A percentile compares a stretch with the other conserved stretches of the same genome.
phyloP scores from a whole-genome alignment of 2,797 vertebrate genomes.

The Sebastiscus tertius region DNA sequence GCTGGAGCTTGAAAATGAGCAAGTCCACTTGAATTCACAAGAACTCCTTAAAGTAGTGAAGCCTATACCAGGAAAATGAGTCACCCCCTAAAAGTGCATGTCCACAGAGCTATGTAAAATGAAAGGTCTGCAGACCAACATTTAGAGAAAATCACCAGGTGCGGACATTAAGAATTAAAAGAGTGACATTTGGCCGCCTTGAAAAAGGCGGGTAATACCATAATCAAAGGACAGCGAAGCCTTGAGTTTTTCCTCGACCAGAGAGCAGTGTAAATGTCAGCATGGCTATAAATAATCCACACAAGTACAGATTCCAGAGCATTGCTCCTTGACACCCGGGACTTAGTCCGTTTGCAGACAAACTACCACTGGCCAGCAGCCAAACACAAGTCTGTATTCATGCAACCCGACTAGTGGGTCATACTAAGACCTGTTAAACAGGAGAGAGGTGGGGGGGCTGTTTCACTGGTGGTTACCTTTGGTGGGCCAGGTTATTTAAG shows the following conservation, averaged over 20 bases:
- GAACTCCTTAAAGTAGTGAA: constrained; percentile 21
- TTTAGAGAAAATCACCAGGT: constrained; percentile 68
- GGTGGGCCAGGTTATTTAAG: constrained; percentile 72
- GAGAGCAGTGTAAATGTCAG: constrained; percentile 73
- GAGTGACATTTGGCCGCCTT: constrained; percentile 35
- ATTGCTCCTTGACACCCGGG: constrained; percentile 61
- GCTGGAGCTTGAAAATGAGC: constrained; percentile 10
- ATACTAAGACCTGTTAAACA: constrained; percentile 65
- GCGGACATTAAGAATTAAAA: constrained; percentile 56
- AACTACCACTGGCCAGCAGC: constrained; percentile 68
- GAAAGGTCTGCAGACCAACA: constrained; percentile 54
- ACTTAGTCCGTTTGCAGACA: constrained; percentile 60
- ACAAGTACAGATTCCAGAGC: constrained; percentile 70
- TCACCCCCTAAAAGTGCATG: constrained; percentile 47
- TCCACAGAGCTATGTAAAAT: constrained; percentile 50
- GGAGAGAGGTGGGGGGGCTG: constrained; percentile 32
- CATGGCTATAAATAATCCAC: constrained; percentile 75
- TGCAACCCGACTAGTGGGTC: constrained; percentile 60
- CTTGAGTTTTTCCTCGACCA: constrained; percentile 54
- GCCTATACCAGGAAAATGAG: constrained; percentile 39
- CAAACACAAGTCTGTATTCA: constrained; percentile 77
- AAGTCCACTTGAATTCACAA: constrained; percentile 15
- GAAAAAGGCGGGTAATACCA: constrained; percentile 54
- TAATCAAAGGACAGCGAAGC: constrained; percentile 64
- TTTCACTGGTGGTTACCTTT: constrained; percentile 68